Evolutionary conservation across 2,113 vertebrate genomes (phyloP).

Genomic region (Notarius quadriscutis): DNA sequence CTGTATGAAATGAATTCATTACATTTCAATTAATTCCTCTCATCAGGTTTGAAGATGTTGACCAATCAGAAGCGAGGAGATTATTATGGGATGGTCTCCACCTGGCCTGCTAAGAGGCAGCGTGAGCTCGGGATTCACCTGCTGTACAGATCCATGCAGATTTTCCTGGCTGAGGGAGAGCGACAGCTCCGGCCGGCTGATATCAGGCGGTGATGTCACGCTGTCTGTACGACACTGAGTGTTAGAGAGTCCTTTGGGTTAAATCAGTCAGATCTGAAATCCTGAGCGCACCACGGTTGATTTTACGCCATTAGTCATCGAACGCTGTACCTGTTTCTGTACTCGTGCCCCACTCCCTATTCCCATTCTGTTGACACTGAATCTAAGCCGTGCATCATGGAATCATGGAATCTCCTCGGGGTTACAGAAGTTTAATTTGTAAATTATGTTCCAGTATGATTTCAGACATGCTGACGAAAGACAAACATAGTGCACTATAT

Average conservation of each 20-base stretch:
- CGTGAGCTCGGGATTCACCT: slow-evolving; percentile 80
- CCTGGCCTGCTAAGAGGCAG: slow-evolving; percentile 74
- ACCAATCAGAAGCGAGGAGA: slow-evolving; percentile 87
- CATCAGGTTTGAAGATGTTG: slow-evolving; percentile 80
- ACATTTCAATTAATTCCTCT: background rate
- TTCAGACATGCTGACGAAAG: background rate
- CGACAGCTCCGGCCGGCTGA: slow-evolving; percentile 83
- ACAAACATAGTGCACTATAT: background rate
- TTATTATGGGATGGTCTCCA: slow-evolving; percentile 79
- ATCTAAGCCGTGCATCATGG: background rate
- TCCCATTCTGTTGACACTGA: background rate
- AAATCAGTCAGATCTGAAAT: background rate
- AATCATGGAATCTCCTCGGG: background rate
- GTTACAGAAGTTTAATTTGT: background rate
- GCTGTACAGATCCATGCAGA: slow-evolving; percentile 79
- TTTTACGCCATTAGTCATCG: background rate
- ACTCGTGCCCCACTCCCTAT: background rate
- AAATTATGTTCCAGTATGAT: too few relatives aligned
- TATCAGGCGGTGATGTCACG: slow-evolving; percentile 61
- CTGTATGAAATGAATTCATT: too few relatives aligned
- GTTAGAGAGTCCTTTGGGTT: background rate
- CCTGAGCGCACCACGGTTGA: background rate
- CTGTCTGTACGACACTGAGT: background rate
- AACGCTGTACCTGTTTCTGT: background rate
- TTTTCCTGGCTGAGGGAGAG: slow-evolving; percentile 89